A percentile compares a stretch with the other conserved stretches of the same genome.
Evolutionary conservation across 2,797 vertebrate genomes (phyloP).

Genomic region (Phaenicophaeus curvirostris): DNA sequence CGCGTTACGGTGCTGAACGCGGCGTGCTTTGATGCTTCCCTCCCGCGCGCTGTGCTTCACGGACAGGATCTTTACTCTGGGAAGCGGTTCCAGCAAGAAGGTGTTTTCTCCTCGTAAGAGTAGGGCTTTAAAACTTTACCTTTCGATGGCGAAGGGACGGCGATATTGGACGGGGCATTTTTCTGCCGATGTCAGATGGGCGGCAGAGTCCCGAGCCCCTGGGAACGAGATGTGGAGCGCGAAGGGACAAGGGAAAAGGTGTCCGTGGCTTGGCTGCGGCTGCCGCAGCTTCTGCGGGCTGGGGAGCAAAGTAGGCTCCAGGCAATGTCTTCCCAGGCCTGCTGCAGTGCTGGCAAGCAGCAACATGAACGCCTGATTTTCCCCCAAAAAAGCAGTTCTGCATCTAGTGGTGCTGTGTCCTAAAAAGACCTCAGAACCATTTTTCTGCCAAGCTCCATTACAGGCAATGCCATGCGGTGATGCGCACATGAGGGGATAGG

Average conservation of each 20-base stretch:
- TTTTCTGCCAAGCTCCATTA: neutral
- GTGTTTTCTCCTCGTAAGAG: neutral
- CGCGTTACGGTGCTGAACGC: neutral
- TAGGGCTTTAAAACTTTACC: too few species aligned
- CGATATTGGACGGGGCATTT: neutral
- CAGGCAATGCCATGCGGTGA: neutral
- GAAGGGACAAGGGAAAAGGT: accelerated
- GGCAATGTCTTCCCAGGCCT: neutral
- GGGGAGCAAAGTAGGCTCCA: neutral
- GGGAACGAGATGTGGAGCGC: accelerated
- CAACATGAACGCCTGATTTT: neutral
- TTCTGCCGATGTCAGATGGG: neutral
- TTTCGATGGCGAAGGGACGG: neutral
- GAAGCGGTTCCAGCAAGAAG: neutral
- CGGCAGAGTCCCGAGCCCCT: neutral
- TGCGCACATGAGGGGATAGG: neutral
- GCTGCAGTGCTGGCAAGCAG: neutral
- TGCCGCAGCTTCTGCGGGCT: neutral
- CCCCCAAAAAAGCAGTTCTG: neutral
- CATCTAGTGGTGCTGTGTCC: neutral
- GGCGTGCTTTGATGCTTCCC: neutral
- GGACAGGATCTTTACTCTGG: neutral
- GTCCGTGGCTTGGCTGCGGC: neutral
- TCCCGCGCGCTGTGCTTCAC: too few species aligned
- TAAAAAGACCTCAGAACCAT: neutral